A percentile compares a stretch with the other conserved stretches of the same genome.
Evolutionary conservation across 2,888 invertebrate species (phyloP).

Genomic region (Microctonus aethiopoides): DNA sequence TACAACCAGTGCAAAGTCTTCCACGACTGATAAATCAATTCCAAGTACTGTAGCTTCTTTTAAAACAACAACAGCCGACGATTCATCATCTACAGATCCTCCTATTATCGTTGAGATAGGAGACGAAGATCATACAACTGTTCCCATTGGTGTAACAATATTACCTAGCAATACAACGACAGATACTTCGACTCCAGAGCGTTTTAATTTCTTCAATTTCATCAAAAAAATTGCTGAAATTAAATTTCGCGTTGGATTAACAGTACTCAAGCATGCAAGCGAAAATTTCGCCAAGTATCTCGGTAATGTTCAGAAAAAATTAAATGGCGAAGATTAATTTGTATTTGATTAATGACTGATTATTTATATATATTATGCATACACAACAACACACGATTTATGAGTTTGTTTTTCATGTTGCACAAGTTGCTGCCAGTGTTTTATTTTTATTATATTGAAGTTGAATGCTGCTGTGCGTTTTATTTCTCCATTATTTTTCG

Average conservation of each 20-base stretch:
- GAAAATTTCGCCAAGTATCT: slow-evolving; percentile 76
- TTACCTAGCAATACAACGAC: not conserved
- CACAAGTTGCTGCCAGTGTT: slow-evolving; percentile 14
- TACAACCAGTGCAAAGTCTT: not conserved
- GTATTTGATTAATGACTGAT: not conserved
- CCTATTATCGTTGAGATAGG: not conserved
- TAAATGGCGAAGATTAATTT: slow-evolving; percentile 60
- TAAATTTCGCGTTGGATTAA: slow-evolving; percentile 76
- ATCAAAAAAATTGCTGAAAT: slow-evolving; percentile 76
- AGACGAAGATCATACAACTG: not conserved
- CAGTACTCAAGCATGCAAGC: slow-evolving; percentile 76
- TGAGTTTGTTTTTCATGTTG: slow-evolving; percentile 9
- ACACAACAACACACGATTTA: not conserved
- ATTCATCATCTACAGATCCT: not conserved
- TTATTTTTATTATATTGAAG: not conserved
- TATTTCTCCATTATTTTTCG: slow-evolving; percentile 8
- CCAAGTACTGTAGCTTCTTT: not conserved
- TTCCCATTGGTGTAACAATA: not conserved
- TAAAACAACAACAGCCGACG: not conserved
- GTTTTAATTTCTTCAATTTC: slow-evolving; percentile 69
- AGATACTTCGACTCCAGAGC: slow-evolving; percentile 13
- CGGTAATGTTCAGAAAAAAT: slow-evolving; percentile 70
- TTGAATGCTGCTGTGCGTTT: slow-evolving; percentile 35
- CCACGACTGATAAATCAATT: not conserved
- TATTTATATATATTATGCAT: not conserved